Evolutionary conservation across 2,113 vertebrate species (phyloP), one percentile per base, ranked within the genome.

Genomic region (Rana temporaria): DNA sequence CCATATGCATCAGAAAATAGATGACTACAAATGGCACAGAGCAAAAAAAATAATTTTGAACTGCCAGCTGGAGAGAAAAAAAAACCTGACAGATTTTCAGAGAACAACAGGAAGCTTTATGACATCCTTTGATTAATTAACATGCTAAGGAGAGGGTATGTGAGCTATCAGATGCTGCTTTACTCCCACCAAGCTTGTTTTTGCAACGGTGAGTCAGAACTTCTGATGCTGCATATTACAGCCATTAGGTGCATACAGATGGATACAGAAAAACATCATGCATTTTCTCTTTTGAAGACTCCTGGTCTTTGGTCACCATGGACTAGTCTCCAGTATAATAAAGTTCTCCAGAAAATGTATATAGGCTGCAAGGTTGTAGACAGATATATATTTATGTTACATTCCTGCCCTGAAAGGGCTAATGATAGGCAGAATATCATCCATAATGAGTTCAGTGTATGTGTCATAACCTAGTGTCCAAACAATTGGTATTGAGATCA

Each of bases 101-200:
- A 60, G 65, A 20, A 83, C 75, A 83, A 76, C 81, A 83, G 62
- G 63, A 83, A 76, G 81, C 60, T 42, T 66, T 67, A 68, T 67
- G 71, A 76, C 80, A 82, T 42, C 65, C 64, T 82, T 75, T 64
- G 72, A 74, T 75, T 34, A 82, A 75, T 82, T 64, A 56, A 75
- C 64, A 82, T 82, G 53, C 55, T 59, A 79, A 19, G 66, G 77
- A 67, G 63, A 79, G 64, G 8, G 52, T 38, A 67, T 32, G 60
- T 11, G 63, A 55, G 59, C 32, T 52, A 82, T 74, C 52, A 74
- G 15, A 82, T 55, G 4, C 79, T 22, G 79, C 38, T 72, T 56
- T 55, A 82, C 81, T 76, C 81, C 81, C 81, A 83, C 81, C 14
- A 83, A 76, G 26, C 30, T 67, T 76, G 62, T 83, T 83, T 83